phyloP scores from a whole-genome alignment of 2,113 vertebrate genomes.

The Syrrhaptes paradoxus region DNA sequence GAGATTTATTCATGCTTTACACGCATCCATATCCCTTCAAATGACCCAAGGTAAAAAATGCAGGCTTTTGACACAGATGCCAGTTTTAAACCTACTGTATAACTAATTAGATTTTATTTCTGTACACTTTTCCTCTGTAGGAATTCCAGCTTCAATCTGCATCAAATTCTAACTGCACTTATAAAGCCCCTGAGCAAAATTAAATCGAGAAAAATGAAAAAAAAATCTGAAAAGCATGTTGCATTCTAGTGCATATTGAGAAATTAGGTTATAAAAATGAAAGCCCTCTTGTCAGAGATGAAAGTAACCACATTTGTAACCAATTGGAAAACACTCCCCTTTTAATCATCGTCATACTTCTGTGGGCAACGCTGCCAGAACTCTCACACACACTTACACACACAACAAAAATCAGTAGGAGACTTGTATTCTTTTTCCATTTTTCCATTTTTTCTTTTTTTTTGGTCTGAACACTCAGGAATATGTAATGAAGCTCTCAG shows the following conservation, averaged over 20 bases:
- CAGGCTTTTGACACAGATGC: not conserved
- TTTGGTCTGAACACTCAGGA: not conserved
- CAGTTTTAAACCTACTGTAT: not conserved
- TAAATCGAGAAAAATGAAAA: not conserved
- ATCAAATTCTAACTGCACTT: not conserved
- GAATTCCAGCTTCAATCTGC: not conserved
- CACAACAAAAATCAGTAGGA: not conserved
- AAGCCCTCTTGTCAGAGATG: not conserved
- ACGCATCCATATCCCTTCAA: not conserved
- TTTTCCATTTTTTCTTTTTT: not conserved
- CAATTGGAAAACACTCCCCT: conserved; percentile 45
- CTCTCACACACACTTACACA: not conserved
- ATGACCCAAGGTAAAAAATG: not conserved
- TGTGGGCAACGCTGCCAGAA: not conserved
- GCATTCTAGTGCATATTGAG: not conserved
- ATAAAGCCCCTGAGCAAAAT: not conserved
- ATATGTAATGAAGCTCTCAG: not conserved
- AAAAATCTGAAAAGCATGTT: not conserved
- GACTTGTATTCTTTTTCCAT: not conserved
- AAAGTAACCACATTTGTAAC: conserved; percentile 51
- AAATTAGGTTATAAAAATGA: conserved; percentile 35
- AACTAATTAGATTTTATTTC: conserved; percentile 15
- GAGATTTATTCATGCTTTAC: not conserved
- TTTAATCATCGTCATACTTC: conserved; percentile 23
- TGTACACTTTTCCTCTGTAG: not conserved